Evolutionary conservation across 2,888 invertebrate genomes (phyloP).

Genomic region (Brachynemurus nebulosus): DNA sequence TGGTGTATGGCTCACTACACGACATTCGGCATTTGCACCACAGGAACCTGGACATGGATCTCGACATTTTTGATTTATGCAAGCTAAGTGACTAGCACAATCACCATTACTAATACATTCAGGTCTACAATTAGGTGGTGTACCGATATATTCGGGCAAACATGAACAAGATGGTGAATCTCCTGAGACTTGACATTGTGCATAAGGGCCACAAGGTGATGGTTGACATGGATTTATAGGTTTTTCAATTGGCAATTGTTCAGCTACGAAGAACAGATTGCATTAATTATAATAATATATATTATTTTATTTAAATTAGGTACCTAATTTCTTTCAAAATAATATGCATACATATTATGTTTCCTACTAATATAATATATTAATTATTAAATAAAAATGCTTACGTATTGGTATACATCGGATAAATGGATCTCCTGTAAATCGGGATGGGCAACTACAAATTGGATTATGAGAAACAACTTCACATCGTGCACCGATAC

Average conservation of each 20-base stretch:
- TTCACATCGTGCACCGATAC: constrained; percentile 46
- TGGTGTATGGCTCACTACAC: constrained; percentile 58
- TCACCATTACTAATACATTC: constrained; percentile 55
- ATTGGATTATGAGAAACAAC: constrained; percentile 49
- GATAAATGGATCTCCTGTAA: constrained; percentile 51
- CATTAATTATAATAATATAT: too few species aligned
- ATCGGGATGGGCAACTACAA: constrained; percentile 46
- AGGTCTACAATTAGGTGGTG: constrained; percentile 50
- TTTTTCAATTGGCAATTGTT: constrained; percentile 27
- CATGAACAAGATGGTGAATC: constrained; percentile 54
- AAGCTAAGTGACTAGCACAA: constrained; percentile 47
- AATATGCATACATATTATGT: too few species aligned
- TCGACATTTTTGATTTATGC: constrained; percentile 52
- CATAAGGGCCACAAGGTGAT: constrained; percentile 52
- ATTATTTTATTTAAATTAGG: too few species aligned
- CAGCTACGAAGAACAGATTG: too few species aligned
- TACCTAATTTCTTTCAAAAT: too few species aligned
- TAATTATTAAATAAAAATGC: too few species aligned
- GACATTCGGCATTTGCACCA: constrained; percentile 55
- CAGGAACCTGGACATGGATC: constrained; percentile 57
- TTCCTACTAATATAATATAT: too few species aligned
- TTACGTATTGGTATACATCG: constrained; percentile 28
- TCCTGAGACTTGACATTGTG: constrained; percentile 45
- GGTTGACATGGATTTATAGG: constrained; percentile 47
- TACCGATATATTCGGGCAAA: constrained; percentile 43